These are phyloP conservation scores for Chouioia cunea DNA, from an alignment of 2,888 invertebrate genomes.

Conservation along the genomic window DNA sequence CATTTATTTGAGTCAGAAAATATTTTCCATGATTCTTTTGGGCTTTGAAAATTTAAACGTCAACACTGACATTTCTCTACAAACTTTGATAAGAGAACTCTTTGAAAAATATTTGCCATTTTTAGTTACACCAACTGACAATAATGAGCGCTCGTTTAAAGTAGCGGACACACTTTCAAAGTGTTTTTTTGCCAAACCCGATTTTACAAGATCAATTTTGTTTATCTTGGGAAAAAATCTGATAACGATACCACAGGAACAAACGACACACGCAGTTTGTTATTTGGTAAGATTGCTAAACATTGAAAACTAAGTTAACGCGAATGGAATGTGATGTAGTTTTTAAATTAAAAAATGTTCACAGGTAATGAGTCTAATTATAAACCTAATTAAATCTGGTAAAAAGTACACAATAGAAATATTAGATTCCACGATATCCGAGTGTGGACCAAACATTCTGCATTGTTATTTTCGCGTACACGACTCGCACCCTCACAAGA, in stretches of 20 bases:
- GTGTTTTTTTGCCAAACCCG: constrained; percentile 57
- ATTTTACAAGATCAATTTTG: constrained; percentile 56
- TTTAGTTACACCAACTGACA: constrained; percentile 56
- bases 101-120: constrained; percentile 63
- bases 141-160: constrained; percentile 51
- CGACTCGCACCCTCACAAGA: constrained; percentile 61
- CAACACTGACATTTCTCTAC: constrained; percentile 59
- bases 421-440: constrained; percentile 56
- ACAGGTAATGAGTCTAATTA: constrained; percentile 61
- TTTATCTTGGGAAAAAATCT: constrained; percentile 58
- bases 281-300: constrained; percentile 56
- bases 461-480: constrained; percentile 62
- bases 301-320: too few species aligned
- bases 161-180: constrained; percentile 58
- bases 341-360: constrained; percentile 18
- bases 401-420: constrained; percentile 53
- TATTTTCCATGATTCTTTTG: constrained; percentile 63
- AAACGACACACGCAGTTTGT: constrained; percentile 60
- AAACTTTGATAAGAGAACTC: constrained; percentile 58
- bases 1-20: constrained; percentile 56
- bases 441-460: constrained; percentile 56
- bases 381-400: constrained; percentile 55
- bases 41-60: constrained; percentile 61
- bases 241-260: constrained; percentile 56
- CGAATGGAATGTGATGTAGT: too few species aligned